Conservation (phyloP, 2,888 invertebrate species). For the Lymantria monacha region DNA sequence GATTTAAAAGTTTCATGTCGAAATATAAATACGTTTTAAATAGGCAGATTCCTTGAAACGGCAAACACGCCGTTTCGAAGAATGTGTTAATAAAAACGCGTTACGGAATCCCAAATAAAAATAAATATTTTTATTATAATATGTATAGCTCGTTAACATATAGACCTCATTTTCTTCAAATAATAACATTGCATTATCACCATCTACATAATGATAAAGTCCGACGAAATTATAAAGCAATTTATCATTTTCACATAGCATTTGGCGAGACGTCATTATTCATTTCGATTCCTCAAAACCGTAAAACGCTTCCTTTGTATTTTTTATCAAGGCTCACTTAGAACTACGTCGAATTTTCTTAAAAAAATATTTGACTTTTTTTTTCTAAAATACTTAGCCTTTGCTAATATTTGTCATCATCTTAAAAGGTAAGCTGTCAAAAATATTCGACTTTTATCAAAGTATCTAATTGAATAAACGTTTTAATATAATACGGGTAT, state of each 20-base stretch:
- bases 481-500: too few species aligned
- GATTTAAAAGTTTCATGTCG: too few species aligned
- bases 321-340: slow-evolving; percentile 36
- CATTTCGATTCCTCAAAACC: slow-evolving; percentile 53
- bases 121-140: too few species aligned
- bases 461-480: not conserved
- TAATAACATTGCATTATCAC: slow-evolving; percentile 37
- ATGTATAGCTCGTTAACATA: too few species aligned
- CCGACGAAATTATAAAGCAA: slow-evolving; percentile 58
- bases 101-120: too few species aligned
- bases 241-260: slow-evolving; percentile 58
- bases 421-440: too few species aligned
- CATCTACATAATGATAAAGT: slow-evolving; percentile 42
- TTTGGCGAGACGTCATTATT: slow-evolving; percentile 59
- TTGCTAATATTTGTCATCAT: not conserved
- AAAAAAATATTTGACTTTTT: not conserved
- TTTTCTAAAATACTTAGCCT: not conserved
- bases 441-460: too few species aligned
- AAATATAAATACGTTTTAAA: too few species aligned
- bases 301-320: slow-evolving; percentile 46
- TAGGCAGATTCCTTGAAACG: too few species aligned
- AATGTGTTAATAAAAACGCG: too few species aligned
- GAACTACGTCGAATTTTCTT: slow-evolving; percentile 24
- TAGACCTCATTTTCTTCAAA: slow-evolving; percentile 1
- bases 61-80: too few species aligned